Percentiles rank a stretch among this genome's conserved stretches.
phyloP scores from a whole-genome alignment of 2,888 invertebrate genomes.

The Lycaena phlaeas region DNA sequence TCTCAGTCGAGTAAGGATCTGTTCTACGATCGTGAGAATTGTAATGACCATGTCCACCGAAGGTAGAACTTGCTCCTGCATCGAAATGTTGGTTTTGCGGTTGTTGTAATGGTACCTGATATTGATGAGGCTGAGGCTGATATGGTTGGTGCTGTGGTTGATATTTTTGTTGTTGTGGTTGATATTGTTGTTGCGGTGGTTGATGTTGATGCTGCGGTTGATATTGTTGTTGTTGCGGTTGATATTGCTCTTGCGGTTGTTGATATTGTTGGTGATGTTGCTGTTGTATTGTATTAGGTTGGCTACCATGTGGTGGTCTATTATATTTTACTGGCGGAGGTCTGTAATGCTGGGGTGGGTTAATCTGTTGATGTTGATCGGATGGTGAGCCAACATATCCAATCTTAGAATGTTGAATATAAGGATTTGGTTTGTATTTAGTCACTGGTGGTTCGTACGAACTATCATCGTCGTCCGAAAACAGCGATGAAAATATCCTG shows the following conservation, averaged over 20 bases:
- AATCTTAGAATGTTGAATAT: slow-evolving; percentile 37
- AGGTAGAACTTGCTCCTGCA: slow-evolving; percentile 17
- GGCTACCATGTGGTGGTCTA: slow-evolving; percentile 37
- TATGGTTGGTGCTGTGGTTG: not conserved
- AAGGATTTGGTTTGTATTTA: slow-evolving; percentile 32
- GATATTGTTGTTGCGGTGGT: not conserved
- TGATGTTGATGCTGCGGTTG: no score
- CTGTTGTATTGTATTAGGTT: slow-evolving; percentile 24
- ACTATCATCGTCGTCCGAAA: slow-evolving; percentile 44
- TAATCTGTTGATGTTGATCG: slow-evolving; percentile 41
- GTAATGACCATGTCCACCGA: slow-evolving; percentile 21
- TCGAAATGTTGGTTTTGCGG: slow-evolving; percentile 30
- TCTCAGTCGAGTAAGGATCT: slow-evolving; percentile 32
- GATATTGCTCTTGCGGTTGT: no score
- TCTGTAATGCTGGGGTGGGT: slow-evolving; percentile 39
- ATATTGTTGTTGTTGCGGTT: no score
- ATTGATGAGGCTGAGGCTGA: not conserved
- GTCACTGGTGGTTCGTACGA: slow-evolving; percentile 26
- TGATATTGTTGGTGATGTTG: no score
- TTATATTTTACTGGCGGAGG: slow-evolving; percentile 35
- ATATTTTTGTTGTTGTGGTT: not conserved
- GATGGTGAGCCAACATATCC: slow-evolving; percentile 33
- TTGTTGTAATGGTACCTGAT: not conserved
- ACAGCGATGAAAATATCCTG: slow-evolving; percentile 53
- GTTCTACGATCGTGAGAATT: slow-evolving; percentile 34